Conservation (phyloP, 2,888 invertebrate species). For the Bibio marci region DNA sequence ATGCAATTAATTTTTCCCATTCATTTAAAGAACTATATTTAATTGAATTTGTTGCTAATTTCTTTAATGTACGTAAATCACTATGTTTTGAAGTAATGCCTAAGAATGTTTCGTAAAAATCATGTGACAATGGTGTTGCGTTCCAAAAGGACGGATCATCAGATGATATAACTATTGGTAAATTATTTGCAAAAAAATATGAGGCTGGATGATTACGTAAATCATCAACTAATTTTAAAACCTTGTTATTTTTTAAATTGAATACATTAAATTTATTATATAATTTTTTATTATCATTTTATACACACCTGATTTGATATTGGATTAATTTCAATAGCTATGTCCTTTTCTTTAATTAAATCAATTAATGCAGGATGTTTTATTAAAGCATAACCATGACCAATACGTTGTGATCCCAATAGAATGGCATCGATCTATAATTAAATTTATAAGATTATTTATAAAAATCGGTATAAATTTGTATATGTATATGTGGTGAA, state of each 20-base stretch:
- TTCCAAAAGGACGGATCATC: slow-evolving; percentile 71
- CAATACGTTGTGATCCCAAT: slow-evolving; percentile 55
- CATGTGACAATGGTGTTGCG: slow-evolving; percentile 51
- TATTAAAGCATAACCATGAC: slow-evolving; percentile 56
- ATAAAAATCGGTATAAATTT: neutral
- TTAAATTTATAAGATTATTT: neutral
- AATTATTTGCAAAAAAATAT: slow-evolving; percentile 41
- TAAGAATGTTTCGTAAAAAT: slow-evolving; percentile 63
- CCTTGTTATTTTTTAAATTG: slow-evolving; percentile 18
- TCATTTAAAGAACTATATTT: slow-evolving; percentile 42
- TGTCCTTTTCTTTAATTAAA: slow-evolving; percentile 36
- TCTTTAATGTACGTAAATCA: slow-evolving; percentile 54
- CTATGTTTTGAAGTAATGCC: slow-evolving; percentile 49
- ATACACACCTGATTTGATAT: slow-evolving; percentile 49
- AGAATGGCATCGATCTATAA: slow-evolving; percentile 48
- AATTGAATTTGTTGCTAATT: slow-evolving; percentile 56
- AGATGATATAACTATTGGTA: slow-evolving; percentile 57
- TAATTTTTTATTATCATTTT: neutral
- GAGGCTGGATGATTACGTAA: slow-evolving; percentile 59
- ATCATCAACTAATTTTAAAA: slow-evolving; percentile 49
- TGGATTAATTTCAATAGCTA: slow-evolving; percentile 61
- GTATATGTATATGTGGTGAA: neutral
- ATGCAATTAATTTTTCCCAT: slow-evolving; percentile 31
- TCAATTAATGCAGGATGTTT: slow-evolving; percentile 54
- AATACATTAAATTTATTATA: neutral